Base-by-base conservation (phyloP, 1,140 invertebrate genomes). In the Cydia fagiglandana region DNA sequence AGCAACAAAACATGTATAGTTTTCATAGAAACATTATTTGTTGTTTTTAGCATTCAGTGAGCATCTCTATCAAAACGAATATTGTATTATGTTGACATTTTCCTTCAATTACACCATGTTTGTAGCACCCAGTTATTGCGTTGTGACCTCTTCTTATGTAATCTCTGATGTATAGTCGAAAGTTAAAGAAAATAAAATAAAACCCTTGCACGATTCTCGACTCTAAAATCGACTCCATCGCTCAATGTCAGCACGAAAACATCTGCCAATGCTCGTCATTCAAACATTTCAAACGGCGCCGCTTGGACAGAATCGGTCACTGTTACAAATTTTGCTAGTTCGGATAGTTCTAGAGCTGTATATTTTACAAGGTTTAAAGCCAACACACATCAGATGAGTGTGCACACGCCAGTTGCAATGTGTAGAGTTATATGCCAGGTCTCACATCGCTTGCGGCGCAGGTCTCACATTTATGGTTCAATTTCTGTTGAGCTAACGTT, bases 171-270 rank as follows among this genome's bases (percentile, higher is more conserved):
- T 50, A 24, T 24, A 5, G 45, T 47, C 45, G 10, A 47, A 47
- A 47, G 13, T 6, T 9, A n/a, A 3, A 56, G 5, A 1, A 56
- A 17, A 56, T 56, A 56, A 13, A 47, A 47, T 47, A 78, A 76
- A 74, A 77, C 74, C 73, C 64, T 75, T 78, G 79, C 80, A 81
- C 81, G 82, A 79, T 80, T 86, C 83, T 83, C 83, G 81, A 17
- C 70, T 77, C 77, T 80, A 78, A 79, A 78, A 77, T 76, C 75
- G 73, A 77, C 81, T 81, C 84, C 81, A 85, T 87, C 84, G 81
- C 80, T 87, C 85, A 87, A 85, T 80, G 85, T 87, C 84, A 83
- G 80, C 80, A 80, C 77, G 78, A 76, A 74, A 76, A 68, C 78
- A 34, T 74, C 75, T 56, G 78, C 79, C 81, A 83, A 83, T 56